phyloP scores from a whole-genome alignment of 2,888 invertebrate genomes.

The Hemicrepidius hirtus region DNA sequence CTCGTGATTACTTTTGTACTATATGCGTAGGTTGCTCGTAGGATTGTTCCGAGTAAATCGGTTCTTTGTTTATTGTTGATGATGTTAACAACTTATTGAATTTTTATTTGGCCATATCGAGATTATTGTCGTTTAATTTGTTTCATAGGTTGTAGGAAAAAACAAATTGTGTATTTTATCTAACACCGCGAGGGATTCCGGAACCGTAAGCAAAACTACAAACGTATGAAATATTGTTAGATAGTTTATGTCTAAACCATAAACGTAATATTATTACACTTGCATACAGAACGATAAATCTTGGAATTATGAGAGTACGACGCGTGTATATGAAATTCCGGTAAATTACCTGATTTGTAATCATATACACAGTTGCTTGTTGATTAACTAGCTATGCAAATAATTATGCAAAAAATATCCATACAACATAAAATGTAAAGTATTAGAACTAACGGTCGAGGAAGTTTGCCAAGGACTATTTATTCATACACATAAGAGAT shows the following conservation, averaged over 20 bases:
- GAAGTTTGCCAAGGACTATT: constrained; percentile 23
- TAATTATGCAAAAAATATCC: background rate
- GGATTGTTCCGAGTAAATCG: constrained; percentile 22
- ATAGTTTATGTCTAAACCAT: too few species aligned
- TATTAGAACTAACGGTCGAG: constrained; percentile 22
- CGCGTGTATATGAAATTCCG: background rate
- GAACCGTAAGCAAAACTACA: too few species aligned
- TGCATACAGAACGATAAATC: too few species aligned
- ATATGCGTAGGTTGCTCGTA: constrained; percentile 20
- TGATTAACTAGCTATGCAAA: constrained; percentile 5
- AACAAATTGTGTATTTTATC: too few species aligned
- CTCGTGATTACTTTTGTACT: constrained; percentile 15
- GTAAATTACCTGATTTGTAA: background rate
- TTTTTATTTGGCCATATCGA: constrained; percentile 14
- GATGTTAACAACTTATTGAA: constrained; percentile 9
- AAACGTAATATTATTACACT: too few species aligned
- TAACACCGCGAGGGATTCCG: too few species aligned
- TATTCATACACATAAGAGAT: background rate
- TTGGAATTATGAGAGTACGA: too few species aligned
- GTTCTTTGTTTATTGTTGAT: constrained; percentile 21
- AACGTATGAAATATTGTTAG: too few species aligned
- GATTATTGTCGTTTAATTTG: constrained; percentile 9
- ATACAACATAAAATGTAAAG: constrained; percentile 19
- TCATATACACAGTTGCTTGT: background rate
- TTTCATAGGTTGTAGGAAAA: too few species aligned